phyloP scores from a whole-genome alignment of 2,888 invertebrate species.

The Lobophora halterata region DNA sequence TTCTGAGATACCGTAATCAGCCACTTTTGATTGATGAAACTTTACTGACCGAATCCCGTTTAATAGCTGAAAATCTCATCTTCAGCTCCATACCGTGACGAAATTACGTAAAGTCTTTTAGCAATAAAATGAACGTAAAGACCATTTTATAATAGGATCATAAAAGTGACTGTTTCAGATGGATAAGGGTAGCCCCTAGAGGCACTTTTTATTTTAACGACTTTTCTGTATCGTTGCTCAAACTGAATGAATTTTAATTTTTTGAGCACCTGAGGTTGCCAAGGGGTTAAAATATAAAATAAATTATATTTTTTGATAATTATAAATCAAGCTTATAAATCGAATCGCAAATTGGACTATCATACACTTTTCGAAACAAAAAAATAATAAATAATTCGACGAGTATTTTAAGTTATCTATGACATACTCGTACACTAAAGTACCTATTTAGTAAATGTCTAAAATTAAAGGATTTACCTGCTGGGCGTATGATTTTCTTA shows the following conservation, averaged over 20 bases:
- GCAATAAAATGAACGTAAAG: conserved; percentile 78
- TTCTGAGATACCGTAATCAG: conserved; percentile 34
- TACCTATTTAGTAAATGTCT: too few relatives aligned
- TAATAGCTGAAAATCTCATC: conserved; percentile 73
- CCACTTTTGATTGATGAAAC: conserved; percentile 38
- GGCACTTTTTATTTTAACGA: conserved; percentile 71
- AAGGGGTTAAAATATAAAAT: too few relatives aligned
- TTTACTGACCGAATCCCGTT: conserved; percentile 67
- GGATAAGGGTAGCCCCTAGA: conserved; percentile 46
- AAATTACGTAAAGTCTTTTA: conserved; percentile 77
- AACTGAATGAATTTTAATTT: conserved; percentile 51
- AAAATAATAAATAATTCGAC: too few relatives aligned
- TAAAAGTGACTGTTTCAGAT: conserved; percentile 63
- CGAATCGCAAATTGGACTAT: too few relatives aligned
- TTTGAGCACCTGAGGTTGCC: conserved; percentile 47
- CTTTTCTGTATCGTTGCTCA: conserved; percentile 58
- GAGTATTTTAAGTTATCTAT: too few relatives aligned
- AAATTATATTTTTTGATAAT: too few relatives aligned
- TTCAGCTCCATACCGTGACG: conserved; percentile 65
- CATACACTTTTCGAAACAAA: too few relatives aligned
- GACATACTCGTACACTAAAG: too few relatives aligned
- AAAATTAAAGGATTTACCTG: too few relatives aligned
- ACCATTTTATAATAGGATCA: conserved; percentile 78
- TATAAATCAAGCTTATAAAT: too few relatives aligned
- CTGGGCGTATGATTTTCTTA: too few relatives aligned